Percentiles rank a stretch among this genome's conserved stretches.
These are phyloP conservation scores for Fragum sueziense DNA, from an alignment of 2,888 invertebrate species.

Conservation along the genomic window DNA sequence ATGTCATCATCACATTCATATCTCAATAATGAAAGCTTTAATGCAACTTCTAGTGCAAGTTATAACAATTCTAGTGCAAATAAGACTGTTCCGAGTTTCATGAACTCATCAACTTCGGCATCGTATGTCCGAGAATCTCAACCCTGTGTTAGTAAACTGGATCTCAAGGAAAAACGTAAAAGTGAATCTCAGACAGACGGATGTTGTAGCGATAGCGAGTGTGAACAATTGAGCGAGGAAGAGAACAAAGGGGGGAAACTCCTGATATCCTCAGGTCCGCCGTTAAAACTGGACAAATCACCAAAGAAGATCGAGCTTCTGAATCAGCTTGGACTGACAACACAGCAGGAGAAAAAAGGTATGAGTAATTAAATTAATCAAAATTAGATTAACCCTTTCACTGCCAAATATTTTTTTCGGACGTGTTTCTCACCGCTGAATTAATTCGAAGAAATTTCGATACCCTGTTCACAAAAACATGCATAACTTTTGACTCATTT, in stretches of 20 bases:
- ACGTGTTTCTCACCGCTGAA: no score
- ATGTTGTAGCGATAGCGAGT: slow-evolving; percentile 72
- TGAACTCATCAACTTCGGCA: slow-evolving; percentile 15
- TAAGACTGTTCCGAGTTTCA: not conserved
- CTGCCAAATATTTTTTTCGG: no score
- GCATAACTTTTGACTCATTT: no score
- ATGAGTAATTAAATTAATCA: no score
- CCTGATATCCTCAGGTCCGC: slow-evolving; percentile 77
- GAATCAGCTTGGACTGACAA: slow-evolving; percentile 74
- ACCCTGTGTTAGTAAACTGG: slow-evolving; percentile 76
- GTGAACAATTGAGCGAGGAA: slow-evolving; percentile 71
- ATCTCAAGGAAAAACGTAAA: slow-evolving; percentile 76
- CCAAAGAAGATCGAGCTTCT: slow-evolving; percentile 75
- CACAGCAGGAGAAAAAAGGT: slow-evolving; percentile 75
- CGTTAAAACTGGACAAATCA: slow-evolving; percentile 74
- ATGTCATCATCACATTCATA: not conserved
- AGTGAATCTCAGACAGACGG: slow-evolving; percentile 69
- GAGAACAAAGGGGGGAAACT: slow-evolving; percentile 62
- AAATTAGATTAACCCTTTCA: no score
- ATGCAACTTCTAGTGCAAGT: not conserved
- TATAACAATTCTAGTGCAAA: not conserved
- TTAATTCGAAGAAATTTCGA: no score
- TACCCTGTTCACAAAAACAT: no score
- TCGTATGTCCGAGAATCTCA: slow-evolving; percentile 51
- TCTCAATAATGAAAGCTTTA: not conserved